Percentiles rank a stretch among this genome's conserved stretches.
phyloP scores from a whole-genome alignment of 2,888 invertebrate genomes.

The Kuschelorhynchus macadamiae region DNA sequence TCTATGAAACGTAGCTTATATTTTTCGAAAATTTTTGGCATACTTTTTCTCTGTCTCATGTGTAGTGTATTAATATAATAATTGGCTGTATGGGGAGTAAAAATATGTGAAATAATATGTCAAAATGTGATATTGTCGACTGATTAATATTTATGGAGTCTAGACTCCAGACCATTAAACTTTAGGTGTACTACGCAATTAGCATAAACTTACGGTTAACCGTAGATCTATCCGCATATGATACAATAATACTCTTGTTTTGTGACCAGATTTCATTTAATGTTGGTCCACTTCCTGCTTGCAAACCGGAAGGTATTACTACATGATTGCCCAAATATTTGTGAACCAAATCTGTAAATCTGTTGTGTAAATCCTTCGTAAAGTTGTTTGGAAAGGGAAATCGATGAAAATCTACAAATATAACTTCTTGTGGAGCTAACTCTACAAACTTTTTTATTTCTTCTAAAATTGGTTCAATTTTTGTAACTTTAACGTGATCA shows the following conservation, averaged over 20 bases:
- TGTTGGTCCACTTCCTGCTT: constrained; percentile 70
- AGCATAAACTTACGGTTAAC: constrained; percentile 69
- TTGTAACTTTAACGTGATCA: constrained; percentile 79
- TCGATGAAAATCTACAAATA: constrained; percentile 87
- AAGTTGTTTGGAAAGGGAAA: constrained; percentile 74
- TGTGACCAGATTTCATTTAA: constrained; percentile 73
- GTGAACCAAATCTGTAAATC: constrained; percentile 70
- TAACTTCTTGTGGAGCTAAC: constrained; percentile 77
- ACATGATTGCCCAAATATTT: constrained; percentile 72
- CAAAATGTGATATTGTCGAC: too few species aligned
- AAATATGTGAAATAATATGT: too few species aligned
- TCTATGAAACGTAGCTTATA: too few species aligned
- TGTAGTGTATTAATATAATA: too few species aligned
- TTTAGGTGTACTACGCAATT: too few species aligned
- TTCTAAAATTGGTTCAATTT: constrained; percentile 76
- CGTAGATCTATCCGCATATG: constrained; percentile 72
- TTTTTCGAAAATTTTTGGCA: too few species aligned
- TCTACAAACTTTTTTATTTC: constrained; percentile 80
- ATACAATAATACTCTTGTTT: constrained; percentile 73
- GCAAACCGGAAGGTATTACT: constrained; percentile 68
- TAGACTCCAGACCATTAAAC: too few species aligned
- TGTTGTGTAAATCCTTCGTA: constrained; percentile 66
- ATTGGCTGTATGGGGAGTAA: too few species aligned
- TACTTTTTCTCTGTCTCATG: too few species aligned
- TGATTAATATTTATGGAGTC: too few species aligned